A percentile compares a stretch with the other conserved stretches of the same genome.
phyloP scores from a whole-genome alignment of 1,140 invertebrate species.

The Pollicipes pollicipes region DNA sequence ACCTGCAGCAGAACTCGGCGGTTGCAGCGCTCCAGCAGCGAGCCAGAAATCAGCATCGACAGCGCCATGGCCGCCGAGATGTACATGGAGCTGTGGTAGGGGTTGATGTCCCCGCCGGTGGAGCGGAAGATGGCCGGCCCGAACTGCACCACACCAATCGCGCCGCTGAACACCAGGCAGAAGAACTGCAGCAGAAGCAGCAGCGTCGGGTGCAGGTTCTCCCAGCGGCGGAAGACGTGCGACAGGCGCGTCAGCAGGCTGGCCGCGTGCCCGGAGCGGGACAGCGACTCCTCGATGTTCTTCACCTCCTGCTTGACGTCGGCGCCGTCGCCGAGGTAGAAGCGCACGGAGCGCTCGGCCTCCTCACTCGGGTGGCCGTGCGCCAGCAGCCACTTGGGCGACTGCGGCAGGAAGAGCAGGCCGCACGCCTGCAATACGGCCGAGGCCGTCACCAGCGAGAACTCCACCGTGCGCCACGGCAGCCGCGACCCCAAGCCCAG shows the following conservation, averaged over 20 bases:
- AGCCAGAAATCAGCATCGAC: neutral
- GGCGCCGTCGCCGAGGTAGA: neutral
- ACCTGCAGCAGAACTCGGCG: neutral
- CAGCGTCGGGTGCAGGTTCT: slow-evolving; percentile 1
- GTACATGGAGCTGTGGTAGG: neutral
- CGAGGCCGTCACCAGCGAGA: neutral
- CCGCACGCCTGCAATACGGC: neutral
- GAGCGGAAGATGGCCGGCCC: neutral
- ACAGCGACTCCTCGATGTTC: neutral
- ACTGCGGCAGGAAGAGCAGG: neutral
- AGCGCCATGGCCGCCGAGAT: neutral
- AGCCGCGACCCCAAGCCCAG: neutral
- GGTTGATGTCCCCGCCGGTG: neutral
- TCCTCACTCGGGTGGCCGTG: neutral
- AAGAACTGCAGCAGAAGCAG: neutral
- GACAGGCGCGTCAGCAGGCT: neutral
- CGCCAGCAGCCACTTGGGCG: slow-evolving; percentile 1
- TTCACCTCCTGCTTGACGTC: neutral
- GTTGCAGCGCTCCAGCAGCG: neutral
- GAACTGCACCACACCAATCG: neutral
- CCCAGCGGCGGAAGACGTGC: neutral
- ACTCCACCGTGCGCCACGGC: neutral
- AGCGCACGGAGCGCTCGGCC: neutral
- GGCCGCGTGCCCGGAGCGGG: neutral
- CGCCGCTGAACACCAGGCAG: neutral